A percentile compares a stretch with the other conserved stretches of the same genome.
Conservation (phyloP, 2,797 vertebrate genomes). For the Hippoglossus hippoglossus region DNA sequence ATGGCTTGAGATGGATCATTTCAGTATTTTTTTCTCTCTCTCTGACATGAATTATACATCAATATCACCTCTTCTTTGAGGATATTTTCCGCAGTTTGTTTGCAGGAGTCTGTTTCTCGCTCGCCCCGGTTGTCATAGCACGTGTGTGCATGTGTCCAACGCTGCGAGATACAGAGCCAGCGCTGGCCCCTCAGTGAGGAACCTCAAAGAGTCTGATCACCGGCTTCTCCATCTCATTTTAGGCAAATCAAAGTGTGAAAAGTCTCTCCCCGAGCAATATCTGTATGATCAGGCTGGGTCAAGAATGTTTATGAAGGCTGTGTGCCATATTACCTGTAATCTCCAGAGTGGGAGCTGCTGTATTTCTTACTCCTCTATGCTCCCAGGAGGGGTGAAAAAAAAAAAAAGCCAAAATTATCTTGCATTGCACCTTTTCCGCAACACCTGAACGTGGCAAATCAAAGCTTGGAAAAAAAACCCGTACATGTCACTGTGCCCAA, state of each 20-base stretch:
- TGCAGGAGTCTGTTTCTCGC: conserved; percentile 67
- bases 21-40: conserved; percentile 60
- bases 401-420: conserved; percentile 85
- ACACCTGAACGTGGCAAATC: conserved; percentile 84
- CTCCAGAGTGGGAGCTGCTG: conserved; percentile 77
- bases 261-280: conserved; percentile 87
- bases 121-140: conserved; percentile 72
- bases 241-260: conserved; percentile 88
- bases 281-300: conserved; percentile 82
- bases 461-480: conserved; percentile 76
- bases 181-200: conserved; percentile 72
- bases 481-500: conserved; percentile 84
- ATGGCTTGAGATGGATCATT: conserved; percentile 81
- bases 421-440: conserved; percentile 85
- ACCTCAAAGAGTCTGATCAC: conserved; percentile 83
- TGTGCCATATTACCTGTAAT: conserved; percentile 87
- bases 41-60: conserved; percentile 82
- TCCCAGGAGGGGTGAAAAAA: conserved; percentile 76
- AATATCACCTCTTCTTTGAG: conserved; percentile 76
- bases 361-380: conserved; percentile 82
- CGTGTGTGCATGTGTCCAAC: conserved; percentile 50
- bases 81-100: conserved; percentile 74
- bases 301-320: conserved; percentile 85
- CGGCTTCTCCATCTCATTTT: conserved; percentile 85
- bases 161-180: conserved; percentile 64